Evolutionary conservation across 2,888 invertebrate genomes (phyloP), one percentile per base, ranked within the genome.

Genomic region (Polymixis flavicincta): DNA sequence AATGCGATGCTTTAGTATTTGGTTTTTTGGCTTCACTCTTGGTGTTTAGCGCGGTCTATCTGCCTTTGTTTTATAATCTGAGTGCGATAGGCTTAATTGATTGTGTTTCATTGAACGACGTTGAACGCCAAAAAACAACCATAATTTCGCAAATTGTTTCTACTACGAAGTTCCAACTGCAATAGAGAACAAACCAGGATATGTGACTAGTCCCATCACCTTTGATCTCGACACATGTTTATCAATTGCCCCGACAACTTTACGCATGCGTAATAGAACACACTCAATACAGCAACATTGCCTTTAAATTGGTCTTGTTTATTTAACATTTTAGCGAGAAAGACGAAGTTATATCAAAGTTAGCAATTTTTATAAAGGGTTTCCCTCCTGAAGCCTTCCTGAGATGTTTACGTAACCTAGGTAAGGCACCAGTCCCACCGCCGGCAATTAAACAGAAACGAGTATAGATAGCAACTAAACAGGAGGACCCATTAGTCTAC

Each of bases 201-300:
- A 37, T 71, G 64, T 64, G 55, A 32, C 60, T 69, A 60, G 48
- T 54, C 17, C 13, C 54, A 69, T 63, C 59, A 71, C 71, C 79
- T 79, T 78, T 75, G 71, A 74, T 55, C 72, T 32, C 50, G n/a
- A 59, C 22, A 42, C 64, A 57, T 83, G 65, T 60, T 67, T 85
- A 63, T 79, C 83, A 84, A 79, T 83, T 85, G 83, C 50, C 55
- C 28, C 28, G 75, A 85, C 65, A 79, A 63, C 61, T 63, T 17
- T 59, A 78, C 54, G 68, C 45, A 37, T 70, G 37, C 60, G 69
- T 54, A 63, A 70, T 63, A 72, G 32, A 71, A 50, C 14, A 67
- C 54, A 69, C 66, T 66, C 68, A 57, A 54, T 65, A 32, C 13
- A 55, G 9, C 25, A 25, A 37, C 45, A 78, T 32, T 45, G 60